Base-by-base conservation (phyloP, 2,113 vertebrate species). In the Ursus arctos region DNA sequence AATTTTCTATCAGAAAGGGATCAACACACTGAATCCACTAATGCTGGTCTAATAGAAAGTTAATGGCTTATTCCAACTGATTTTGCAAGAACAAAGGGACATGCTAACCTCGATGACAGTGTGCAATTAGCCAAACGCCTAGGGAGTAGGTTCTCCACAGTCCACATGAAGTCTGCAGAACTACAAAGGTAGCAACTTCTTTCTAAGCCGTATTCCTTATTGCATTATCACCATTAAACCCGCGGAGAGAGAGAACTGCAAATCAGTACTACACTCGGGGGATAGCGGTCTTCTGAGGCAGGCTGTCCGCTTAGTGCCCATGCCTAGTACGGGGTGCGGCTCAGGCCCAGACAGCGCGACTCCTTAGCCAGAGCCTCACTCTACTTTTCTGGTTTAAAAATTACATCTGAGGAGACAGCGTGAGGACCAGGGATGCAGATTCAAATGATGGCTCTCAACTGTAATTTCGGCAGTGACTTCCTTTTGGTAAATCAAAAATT, bases 51-150 rank as follows among this genome's bases (percentile, higher is more conserved):
- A 97, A 97, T 97, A 98, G 97, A 93, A 97, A 95, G 72, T 97
- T 98, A 98, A 98, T 97, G 82, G 97, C 96, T 97, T 98, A 97
- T 93, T 97, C 94, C 89, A 94, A 96, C 96, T 77, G 93, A 95
- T 96, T 97, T 96, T 89, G 40, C 61, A 89, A 87, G 97, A 97
- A 98, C 94, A 98, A 97, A 97, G 88, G 83, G 77, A 55, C 69
- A 71, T 59, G 33, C 49, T 95, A 97, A 97, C 93, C 88, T 97
- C 22, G 12, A 67, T 91, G 79, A 97, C 94, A 95, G 88, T 84
- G 33, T 81, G 95, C 96, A 97, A 96, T 97, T 98, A 97, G 76
- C 94, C 92, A 95, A n/a, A 82, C 19, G 49, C 67, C 94, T 33
- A 81, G 97, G 91, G 97, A 88, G 93, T 77, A 95, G 94, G 74